Evolutionary conservation across 1,140 invertebrate species (phyloP), one percentile per base, ranked within the genome.

Genomic region (Pygmarrhopalites habei): DNA sequence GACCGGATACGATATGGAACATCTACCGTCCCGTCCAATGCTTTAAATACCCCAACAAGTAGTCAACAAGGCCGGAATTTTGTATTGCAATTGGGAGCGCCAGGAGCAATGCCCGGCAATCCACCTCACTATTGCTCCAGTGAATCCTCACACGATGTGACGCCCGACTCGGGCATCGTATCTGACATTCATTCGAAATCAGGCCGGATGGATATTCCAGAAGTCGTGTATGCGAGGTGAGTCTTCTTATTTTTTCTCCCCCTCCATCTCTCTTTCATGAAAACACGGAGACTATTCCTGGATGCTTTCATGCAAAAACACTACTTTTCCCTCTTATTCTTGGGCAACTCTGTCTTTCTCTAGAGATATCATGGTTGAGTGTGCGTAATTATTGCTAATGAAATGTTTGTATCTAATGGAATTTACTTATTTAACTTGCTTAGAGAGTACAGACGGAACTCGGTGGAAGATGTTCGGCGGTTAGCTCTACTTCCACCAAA

Each of bases 141-240:
- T 59, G 69, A 71, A 52, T 68, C 66, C 12, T 68, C 66, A 56
- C 69, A 71, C 39, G 69, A 71, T 53, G 69, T 71, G 23, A 71
- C 69, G 32, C 69, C 69, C 28, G 69, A 71, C 41, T 63, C 61
- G 5, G 64, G 67, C 2, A 66, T 66, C 52, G 69, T 71, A n/a
- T 68, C 69, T 23, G 69, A 71, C 43, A 71, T 71, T 30, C 69
- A 71, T 63, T 62, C 66, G 14, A 71, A 71, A 57, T 60, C 65
- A 21, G 65, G 65, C 15, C 29, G 67, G n/a, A 60, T 58, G 53
- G 69, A 71, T 21, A 49, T 67, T 29, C 65, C 68, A 21, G 68
- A 70, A 44, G 58, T 67, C 10, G 65, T 70, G 3, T 67, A 67
- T 35, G 58, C 68, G 14, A 67, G 68, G 68, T 70, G 62, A 64